Conservation (phyloP, 2,888 invertebrate genomes). For the Spilosoma lubricipeda region DNA sequence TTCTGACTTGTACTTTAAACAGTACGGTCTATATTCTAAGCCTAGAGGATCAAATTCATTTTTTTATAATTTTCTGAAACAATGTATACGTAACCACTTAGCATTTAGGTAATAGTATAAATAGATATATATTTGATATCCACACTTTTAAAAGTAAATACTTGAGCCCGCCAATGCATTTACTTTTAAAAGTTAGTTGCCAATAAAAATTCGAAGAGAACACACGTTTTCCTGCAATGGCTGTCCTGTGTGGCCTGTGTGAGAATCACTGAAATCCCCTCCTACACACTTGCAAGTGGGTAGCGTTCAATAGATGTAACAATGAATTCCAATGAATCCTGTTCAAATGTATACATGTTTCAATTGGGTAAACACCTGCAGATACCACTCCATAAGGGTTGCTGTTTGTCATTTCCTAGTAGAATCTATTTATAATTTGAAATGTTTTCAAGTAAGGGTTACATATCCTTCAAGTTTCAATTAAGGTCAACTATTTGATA, state of each 20-base stretch:
- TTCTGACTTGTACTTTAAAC: background rate
- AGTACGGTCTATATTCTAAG: background rate
- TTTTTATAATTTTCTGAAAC: background rate
- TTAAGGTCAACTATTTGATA: conserved; percentile 13
- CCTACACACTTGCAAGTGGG: conserved; percentile 26
- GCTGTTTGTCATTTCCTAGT: conserved; percentile 54
- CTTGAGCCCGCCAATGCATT: too few species aligned
- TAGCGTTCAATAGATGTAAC: conserved; percentile 44
- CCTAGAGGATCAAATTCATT: background rate
- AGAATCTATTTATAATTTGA: conserved; percentile 41
- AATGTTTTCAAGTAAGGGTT: conserved; percentile 26
- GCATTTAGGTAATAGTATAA: background rate
- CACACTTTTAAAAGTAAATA: too few species aligned
- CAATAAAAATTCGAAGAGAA: too few species aligned
- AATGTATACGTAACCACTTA: background rate
- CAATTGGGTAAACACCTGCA: conserved; percentile 56
- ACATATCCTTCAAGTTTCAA: conserved; percentile 41
- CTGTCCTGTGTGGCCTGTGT: too few species aligned
- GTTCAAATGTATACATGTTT: conserved; percentile 58
- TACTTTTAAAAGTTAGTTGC: too few species aligned
- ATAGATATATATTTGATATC: background rate
- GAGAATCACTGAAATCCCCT: background rate
- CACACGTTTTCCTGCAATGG: too few species aligned
- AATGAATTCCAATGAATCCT: conserved; percentile 55
- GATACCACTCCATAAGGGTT: conserved; percentile 53